phyloP scores from a whole-genome alignment of 2,888 invertebrate species.

The Lochmaea capreae region DNA sequence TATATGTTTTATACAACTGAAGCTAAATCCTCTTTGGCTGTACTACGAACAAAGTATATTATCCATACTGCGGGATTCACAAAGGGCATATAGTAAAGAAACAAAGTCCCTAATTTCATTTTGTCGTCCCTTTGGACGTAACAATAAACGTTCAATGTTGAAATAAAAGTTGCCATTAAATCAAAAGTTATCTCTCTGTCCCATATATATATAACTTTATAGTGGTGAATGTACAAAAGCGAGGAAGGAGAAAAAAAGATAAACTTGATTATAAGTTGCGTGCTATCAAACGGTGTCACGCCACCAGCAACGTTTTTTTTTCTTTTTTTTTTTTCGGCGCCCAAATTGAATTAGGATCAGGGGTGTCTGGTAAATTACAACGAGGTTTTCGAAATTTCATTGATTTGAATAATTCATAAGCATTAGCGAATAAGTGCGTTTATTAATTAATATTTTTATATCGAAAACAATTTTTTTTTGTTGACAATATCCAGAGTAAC shows the following conservation, averaged over 20 bases:
- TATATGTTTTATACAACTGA: conserved; percentile 12
- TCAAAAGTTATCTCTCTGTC: conserved; percentile 38
- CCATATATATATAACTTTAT: conserved; percentile 32
- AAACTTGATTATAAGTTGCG: conserved; percentile 36
- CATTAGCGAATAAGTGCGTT: neutral
- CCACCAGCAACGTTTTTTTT: conserved; percentile 21
- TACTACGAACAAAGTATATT: conserved; percentile 14
- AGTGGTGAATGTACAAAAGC: conserved; percentile 31
- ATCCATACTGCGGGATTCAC: conserved; percentile 11
- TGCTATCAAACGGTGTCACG: conserved; percentile 26
- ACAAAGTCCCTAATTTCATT: conserved; percentile 34
- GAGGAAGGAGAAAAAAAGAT: conserved; percentile 26
- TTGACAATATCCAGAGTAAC: neutral
- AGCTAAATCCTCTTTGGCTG: neutral
- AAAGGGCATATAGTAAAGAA: conserved; percentile 17
- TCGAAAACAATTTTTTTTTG: neutral
- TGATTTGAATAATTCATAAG: conserved; percentile 17
- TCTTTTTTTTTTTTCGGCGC: conserved; percentile 17
- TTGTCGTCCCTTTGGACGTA: conserved; percentile 19
- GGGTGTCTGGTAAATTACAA: conserved; percentile 22
- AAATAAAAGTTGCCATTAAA: conserved; percentile 40
- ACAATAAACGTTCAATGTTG: conserved; percentile 29
- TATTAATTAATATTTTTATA: neutral
- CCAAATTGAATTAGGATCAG: conserved; percentile 25
- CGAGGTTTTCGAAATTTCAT: conserved; percentile 21